Base-by-base conservation (phyloP, 2,888 invertebrate genomes). In the Melieria crassipennis region DNA sequence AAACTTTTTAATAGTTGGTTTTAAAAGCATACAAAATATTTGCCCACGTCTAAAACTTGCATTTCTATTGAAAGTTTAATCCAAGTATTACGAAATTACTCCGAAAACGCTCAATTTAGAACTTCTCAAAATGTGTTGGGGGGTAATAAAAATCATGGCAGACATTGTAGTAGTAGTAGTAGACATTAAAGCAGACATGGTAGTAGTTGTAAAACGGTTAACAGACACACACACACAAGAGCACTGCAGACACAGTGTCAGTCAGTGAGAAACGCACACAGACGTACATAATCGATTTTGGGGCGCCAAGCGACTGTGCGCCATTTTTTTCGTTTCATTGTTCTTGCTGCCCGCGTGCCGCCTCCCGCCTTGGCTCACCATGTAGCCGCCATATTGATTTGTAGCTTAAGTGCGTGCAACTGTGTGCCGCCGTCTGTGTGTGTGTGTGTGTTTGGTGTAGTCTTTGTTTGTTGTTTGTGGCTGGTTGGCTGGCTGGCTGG, bases 221-320 rank as follows among this genome's bases (percentile, higher is more conserved):
- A 6, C 30, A 7, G 2, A 4, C 16, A 55, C 30, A 52, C 58
- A 43, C 52, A 58, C 58, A 11, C 50, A 50, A 47, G 13, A 61
- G 13, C 58, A 45, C 64, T 60, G 7, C 30, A 60, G 46, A 46
- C 5, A 63, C 63, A 63, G 16, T 16, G 16, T 16, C 16, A 16
- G 52, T 50, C 52, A 50, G 52, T 30, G 30, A 30, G 30, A 30
- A 30, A 30, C 30, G 30, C n/a, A 16, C 30, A 69, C 58, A 70
- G 64, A 64, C 58, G 48, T 58, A 50, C 42, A 42, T 65, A 82
- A 82, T 82, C 82, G 82, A 82, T 82, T 82, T 81, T 81, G 73
- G 81, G 82, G 82, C 82, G 82, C 82, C 82, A 81, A 71, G 70
- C 68, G 67, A 71, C 66, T 70, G 65, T 66, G 66, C 68, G 69